phyloP scores from a whole-genome alignment of 1,140 invertebrate genomes.

The Protaetia brevitarsis region DNA sequence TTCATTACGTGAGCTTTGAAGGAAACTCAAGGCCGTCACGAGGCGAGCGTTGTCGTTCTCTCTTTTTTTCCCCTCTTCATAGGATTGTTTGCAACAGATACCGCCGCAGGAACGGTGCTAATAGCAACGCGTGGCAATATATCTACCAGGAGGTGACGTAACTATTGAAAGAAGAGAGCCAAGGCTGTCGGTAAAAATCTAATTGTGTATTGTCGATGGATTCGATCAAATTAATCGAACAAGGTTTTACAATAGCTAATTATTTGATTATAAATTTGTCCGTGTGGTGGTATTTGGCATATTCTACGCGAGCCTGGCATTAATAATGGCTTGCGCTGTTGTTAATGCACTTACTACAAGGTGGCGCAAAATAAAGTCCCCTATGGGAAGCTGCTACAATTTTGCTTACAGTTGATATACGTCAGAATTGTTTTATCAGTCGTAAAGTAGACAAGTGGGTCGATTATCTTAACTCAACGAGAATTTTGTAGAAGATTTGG shows the following conservation, averaged over 20 bases:
- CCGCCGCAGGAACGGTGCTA: not conserved
- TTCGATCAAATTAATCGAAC: not conserved
- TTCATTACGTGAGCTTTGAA: slow-evolving; percentile 2
- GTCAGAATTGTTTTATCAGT: too few species aligned
- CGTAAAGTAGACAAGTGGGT: too few species aligned
- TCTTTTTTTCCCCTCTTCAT: not conserved
- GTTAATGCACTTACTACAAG: too few species aligned
- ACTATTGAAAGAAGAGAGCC: slow-evolving; percentile 3
- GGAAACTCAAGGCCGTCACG: slow-evolving; percentile 9
- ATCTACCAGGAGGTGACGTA: not conserved
- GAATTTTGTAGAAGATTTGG: too few species aligned
- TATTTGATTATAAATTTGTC: not conserved
- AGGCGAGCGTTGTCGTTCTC: not conserved
- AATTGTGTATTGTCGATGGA: not conserved
- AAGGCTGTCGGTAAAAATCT: slow-evolving; percentile 3
- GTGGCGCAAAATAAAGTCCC: too few species aligned
- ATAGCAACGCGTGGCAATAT: not conserved
- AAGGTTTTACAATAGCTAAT: slow-evolving; percentile 1
- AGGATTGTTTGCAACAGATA: not conserved
- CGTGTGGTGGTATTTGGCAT: not conserved
- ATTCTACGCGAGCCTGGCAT: too few species aligned
- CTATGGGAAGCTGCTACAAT: too few species aligned
- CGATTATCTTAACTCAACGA: too few species aligned
- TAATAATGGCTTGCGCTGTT: too few species aligned
- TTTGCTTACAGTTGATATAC: too few species aligned